Base-by-base conservation (phyloP, 2,797 vertebrate species). In the Chloroceryle inda region DNA sequence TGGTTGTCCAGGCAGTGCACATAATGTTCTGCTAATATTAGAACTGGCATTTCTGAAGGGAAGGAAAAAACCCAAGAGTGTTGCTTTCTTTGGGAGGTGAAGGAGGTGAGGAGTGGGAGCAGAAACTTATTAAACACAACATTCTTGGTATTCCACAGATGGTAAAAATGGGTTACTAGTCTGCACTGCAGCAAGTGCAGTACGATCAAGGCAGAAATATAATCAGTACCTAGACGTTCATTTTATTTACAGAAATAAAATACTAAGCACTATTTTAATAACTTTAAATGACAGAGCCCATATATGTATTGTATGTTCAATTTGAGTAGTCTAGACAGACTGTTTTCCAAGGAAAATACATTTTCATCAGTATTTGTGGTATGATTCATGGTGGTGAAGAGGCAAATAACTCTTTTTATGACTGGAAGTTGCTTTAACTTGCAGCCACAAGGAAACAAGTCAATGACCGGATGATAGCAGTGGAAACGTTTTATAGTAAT, bases 371-470 rank as follows among this genome's bases (percentile, higher is more conserved):
- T 97, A 89, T 96, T 97, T 96, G 92, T 69, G 86, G 95, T 96
- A 94, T 97, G 97, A 97, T 97, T 97, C 94, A 95, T 97, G 85
- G 83, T 96, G 93, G 94, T 86, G 73, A 93, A 88, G 90, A 97
- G 64, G 83, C 95, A 97, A 97, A 96, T 96, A 92, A 89, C 89
- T 94, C 91, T 92, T 84, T 95, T 96, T 93, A 96, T 96, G 94
- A 93, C 95, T 96, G 94, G 93, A 97, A 96, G 93, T 93, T 95
- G 90, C 94, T 95, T 92, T 96, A 92, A 96, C 92, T 95, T 92
- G 81, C 78, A 94, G 90, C 93, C 94, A 53, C 93, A 96, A 91
- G 88, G 95, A 88, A 97, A 66, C 89, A 84, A 93, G 86, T 94
- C 92, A 85, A 53, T 95, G 89, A 82, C 92, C 40, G 59, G 94